Conservation (phyloP, 2,888 invertebrate genomes). For the Ophion slaviceki region DNA sequence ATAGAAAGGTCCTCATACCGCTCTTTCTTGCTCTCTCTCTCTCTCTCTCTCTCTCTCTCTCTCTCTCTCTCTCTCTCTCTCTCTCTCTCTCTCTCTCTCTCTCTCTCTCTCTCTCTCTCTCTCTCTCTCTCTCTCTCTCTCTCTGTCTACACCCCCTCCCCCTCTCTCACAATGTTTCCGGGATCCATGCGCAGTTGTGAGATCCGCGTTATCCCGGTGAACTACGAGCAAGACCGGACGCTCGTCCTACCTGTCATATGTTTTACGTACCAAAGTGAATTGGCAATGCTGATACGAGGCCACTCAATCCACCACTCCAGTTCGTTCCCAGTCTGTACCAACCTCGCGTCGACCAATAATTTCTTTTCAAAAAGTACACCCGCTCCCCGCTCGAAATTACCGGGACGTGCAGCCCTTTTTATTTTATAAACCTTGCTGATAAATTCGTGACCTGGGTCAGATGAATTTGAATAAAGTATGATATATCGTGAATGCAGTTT, state of each 20-base stretch:
- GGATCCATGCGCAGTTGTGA: constrained; percentile 40
- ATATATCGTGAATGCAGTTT: no score
- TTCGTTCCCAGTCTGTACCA: constrained; percentile 26
- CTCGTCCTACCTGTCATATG: constrained; percentile 51
- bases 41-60: constrained; percentile 17
- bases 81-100: constrained; percentile 41
- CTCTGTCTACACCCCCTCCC: constrained; percentile 33
- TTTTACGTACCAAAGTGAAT: constrained; percentile 55
- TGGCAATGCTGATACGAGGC: constrained; percentile 43
- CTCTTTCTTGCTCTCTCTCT: constrained; percentile 21
- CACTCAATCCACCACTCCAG: constrained; percentile 25
- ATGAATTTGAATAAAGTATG: no score
- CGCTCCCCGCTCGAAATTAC: no score
- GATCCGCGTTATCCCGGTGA: constrained; percentile 44
- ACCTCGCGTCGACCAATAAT: constrained; percentile 25
- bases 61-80: constrained; percentile 37
- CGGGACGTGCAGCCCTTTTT: no score
- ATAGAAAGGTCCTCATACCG: constrained; percentile 3
- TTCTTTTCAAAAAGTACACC: not conserved
- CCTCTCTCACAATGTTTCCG: constrained; percentile 33
- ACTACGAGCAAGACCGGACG: constrained; percentile 45
- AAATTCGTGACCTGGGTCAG: no score
- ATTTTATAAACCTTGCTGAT: no score
- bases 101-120: constrained; percentile 19
- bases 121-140: constrained; percentile 36